Conservation (phyloP, 2,888 invertebrate species). For the Cenopis cana region DNA sequence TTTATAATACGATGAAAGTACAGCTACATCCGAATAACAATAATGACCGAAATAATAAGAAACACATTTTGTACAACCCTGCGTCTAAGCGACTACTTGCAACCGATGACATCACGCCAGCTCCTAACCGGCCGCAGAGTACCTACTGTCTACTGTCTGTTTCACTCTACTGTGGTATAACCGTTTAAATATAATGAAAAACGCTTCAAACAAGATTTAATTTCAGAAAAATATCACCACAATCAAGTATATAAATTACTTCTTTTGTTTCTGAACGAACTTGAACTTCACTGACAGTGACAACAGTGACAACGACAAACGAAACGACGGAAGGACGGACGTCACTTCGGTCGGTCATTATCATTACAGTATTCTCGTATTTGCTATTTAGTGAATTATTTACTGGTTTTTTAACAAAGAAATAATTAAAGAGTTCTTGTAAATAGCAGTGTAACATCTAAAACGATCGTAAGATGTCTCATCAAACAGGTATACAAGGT, state of each 20-base stretch:
- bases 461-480: conserved; percentile 87
- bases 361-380: background rate
- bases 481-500: conserved; percentile 96
- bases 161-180: too few relatives aligned
- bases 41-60: too few relatives aligned
- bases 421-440: background rate
- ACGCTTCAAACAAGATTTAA: too few relatives aligned
- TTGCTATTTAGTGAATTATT: conserved; percentile 2
- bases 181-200: too few relatives aligned
- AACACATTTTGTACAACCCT: too few relatives aligned
- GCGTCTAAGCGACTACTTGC: too few relatives aligned
- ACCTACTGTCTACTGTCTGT: too few relatives aligned
- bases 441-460: background rate
- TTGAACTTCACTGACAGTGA: background rate
- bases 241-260: background rate
- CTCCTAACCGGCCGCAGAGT: too few relatives aligned
- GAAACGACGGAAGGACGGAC: background rate
- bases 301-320: background rate
- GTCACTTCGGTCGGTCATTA: background rate
- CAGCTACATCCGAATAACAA: too few relatives aligned
- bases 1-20: too few relatives aligned
- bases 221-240: background rate
- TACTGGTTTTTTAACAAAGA: conserved; percentile 2
- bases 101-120: too few relatives aligned
- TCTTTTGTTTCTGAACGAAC: background rate